Percentiles rank a stretch among this genome's conserved stretches.
Evolutionary conservation across 2,888 invertebrate species (phyloP).

Genomic region (Diadegma fenestrale): DNA sequence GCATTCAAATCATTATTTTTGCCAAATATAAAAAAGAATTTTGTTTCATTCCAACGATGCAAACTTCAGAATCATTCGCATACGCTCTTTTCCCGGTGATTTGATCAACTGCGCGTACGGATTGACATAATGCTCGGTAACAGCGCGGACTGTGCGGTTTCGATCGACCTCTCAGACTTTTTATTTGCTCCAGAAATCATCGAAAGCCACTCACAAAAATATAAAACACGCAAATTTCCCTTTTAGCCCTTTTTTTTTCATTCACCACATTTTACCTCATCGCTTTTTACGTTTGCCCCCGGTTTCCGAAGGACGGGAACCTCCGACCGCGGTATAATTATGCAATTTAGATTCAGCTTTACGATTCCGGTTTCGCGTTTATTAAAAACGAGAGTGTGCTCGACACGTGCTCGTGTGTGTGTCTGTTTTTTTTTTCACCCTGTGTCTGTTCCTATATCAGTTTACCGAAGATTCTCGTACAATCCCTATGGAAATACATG

Average conservation of each 20-base stretch:
- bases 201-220: not conserved
- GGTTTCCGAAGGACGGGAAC: conserved; percentile 59
- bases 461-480: conserved; percentile 18
- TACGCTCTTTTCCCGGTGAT: conserved; percentile 4
- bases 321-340: conserved; percentile 81
- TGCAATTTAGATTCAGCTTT: conserved; percentile 83
- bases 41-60: no score
- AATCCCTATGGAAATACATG: not conserved
- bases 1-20: no score
- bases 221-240: not conserved
- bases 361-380: conserved; percentile 81
- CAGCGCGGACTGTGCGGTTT: conserved; percentile 30
- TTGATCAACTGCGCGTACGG: conserved; percentile 15
- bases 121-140: conserved; percentile 52
- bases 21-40: no score
- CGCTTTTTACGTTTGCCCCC: conserved; percentile 2
- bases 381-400: conserved; percentile 81
- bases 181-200: not conserved
- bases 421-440: not conserved
- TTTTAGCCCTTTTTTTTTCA: conserved; percentile 12
- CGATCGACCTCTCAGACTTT: not conserved
- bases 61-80: no score
- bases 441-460: not conserved
- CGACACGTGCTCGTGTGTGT: conserved; percentile 70
- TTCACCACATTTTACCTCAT: conserved; percentile 15